Base-by-base conservation (phyloP, 2,113 vertebrate genomes). In the Microcebus ravelobensis region DNA sequence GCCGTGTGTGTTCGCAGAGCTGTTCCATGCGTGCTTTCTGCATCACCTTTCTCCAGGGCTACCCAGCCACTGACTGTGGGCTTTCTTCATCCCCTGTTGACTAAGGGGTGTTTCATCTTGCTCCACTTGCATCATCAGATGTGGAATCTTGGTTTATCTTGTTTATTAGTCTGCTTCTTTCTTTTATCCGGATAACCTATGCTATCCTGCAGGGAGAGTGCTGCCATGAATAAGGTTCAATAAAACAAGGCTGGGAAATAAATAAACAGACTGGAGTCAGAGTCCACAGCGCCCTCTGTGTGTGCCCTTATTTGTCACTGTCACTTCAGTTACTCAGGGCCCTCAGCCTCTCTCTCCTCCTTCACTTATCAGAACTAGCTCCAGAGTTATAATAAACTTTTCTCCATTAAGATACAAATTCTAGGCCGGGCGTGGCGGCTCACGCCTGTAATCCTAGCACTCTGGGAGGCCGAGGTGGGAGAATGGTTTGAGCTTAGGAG, bases 341-440 rank as follows among this genome's bases (percentile, higher is more conserved):
- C 25, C 15, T 84, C 82, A 29, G 42, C n/a, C 11, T 73, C 17
- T 90, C 31, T 61, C 48, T 29, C 39, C 71, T 59, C 29, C 20
- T 91, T 91, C 12, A 7, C 36, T 70, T 70, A 36, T 61, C 13
- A 59, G 76, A 73, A 87, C 45, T 48, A 73, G n/a, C 63, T 81
- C 31, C 36, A 0, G 3, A 21, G 23, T 34, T 65, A 21, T 59
- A 52, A 63, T 34, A 52, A 65, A 76, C 42, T 23, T 82, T 59
- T 57, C 71, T 80, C 48, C 90, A 73, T 52, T 79, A 48, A 84
- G n/a, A 14, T 50, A 70, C 23, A 87, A 83, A 48, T 25, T 39
- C 52, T 27, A 63, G 50, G 50, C 50, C 50, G 3, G 50, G 13
- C 3, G 50, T 0, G 3, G 13, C 4, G 14, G 50, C 14, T 52